phyloP scores from a whole-genome alignment of 2,797 vertebrate genomes.

The Merluccius polli region DNA sequence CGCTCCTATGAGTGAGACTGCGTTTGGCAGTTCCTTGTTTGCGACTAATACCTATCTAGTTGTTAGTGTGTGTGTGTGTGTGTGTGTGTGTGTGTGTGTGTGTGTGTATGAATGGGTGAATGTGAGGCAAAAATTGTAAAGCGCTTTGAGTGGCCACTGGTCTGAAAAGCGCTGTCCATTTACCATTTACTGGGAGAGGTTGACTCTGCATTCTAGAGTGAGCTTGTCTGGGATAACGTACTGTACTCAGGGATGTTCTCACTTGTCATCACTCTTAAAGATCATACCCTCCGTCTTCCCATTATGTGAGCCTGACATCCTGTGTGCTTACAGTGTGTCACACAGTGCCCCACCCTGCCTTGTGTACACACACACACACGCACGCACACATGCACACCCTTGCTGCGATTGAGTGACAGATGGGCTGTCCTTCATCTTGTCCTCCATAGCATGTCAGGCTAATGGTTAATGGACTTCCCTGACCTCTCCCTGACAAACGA shows the following conservation, averaged over 20 bases:
- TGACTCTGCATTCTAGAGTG: neutral
- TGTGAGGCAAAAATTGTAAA: too few relatives aligned
- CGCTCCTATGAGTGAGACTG: neutral
- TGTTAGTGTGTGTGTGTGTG: too few relatives aligned
- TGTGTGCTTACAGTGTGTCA: constrained; percentile 16
- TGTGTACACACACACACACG: neutral
- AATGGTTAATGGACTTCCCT: constrained; percentile 34
- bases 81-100: too few relatives aligned
- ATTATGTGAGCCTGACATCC: constrained; percentile 14
- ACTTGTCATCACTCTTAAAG: constrained; percentile 8
- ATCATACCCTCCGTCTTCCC: constrained; percentile 11
- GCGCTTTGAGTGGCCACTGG: too few relatives aligned
- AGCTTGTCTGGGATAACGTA: neutral
- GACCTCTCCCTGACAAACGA: constrained; percentile 33
- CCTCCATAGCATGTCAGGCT: constrained; percentile 14
- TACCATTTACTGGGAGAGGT: too few relatives aligned
- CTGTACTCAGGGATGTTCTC: neutral
- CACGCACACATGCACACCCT: neutral
- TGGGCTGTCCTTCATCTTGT: neutral
- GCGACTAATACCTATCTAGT: neutral
- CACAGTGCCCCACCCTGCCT: neutral
- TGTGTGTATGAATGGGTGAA: too few relatives aligned
- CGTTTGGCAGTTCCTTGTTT: neutral
- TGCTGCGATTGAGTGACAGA: constrained; percentile 10
- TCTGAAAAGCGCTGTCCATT: too few relatives aligned